These are phyloP conservation scores for Alitta virens DNA, from an alignment of 2,888 invertebrate genomes.

Conservation along the genomic window DNA sequence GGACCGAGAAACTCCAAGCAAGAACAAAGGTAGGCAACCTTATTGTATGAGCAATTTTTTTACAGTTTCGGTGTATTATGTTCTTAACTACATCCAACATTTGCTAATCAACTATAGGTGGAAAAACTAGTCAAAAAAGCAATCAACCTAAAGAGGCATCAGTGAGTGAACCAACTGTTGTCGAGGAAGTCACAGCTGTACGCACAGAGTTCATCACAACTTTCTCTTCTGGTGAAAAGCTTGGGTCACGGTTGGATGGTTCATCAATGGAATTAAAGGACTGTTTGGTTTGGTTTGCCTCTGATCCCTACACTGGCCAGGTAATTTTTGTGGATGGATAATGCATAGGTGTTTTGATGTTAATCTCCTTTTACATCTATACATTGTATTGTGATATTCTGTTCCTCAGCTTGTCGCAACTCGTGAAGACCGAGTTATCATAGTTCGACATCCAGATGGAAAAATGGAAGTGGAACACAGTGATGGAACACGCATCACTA, in stretches of 20 bases:
- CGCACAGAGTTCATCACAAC: constrained; percentile 42
- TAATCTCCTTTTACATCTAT: no score
- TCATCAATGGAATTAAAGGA: constrained; percentile 33
- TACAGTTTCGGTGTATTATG: no score
- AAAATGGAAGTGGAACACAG: constrained; percentile 53
- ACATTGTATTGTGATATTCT: no score
- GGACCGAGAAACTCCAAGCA: constrained; percentile 34
- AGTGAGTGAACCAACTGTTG: no score
- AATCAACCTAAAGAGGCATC: no score
- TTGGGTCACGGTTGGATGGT: constrained; percentile 34
- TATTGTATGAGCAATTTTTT: no score
- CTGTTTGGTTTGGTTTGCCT: constrained; percentile 46
- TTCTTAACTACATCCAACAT: no score
- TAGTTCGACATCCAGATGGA: constrained; percentile 52
- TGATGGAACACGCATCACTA: constrained; percentile 56
- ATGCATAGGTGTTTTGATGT: no score
- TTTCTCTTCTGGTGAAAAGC: constrained; percentile 44
- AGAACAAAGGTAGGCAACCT: constrained; percentile 30
- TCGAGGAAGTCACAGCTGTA: constrained; percentile 16
- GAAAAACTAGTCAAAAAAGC: no score
- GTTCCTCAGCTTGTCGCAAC: constrained; percentile 54
- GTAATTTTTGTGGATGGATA: no score
- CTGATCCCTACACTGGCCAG: constrained; percentile 53
- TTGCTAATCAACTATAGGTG: no score
- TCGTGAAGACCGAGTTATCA: constrained; percentile 54